These are phyloP conservation scores for Enteromius fasciolatus DNA, from an alignment of 2,797 vertebrate species.

Conservation along the genomic window DNA sequence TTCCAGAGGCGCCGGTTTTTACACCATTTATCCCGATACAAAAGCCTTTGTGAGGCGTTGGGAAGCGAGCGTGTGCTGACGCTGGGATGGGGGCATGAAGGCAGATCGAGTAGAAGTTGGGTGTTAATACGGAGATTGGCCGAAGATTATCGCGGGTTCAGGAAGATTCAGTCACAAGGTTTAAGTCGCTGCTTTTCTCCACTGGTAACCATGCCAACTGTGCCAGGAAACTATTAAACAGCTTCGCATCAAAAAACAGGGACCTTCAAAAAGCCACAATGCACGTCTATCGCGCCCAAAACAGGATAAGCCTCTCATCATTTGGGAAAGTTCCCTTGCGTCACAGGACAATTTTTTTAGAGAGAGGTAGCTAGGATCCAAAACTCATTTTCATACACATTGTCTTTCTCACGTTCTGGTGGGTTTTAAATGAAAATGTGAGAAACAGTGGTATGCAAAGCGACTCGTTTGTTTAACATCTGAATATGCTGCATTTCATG, in stretches of 20 bases:
- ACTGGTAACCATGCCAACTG: slow-evolving; percentile 78
- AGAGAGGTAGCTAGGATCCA: slow-evolving; percentile 64
- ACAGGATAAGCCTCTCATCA: slow-evolving; percentile 79
- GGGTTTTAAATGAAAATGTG: slow-evolving; percentile 50
- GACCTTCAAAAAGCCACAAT: slow-evolving; percentile 65
- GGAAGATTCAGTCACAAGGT: slow-evolving; percentile 70
- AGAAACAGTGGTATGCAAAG: slow-evolving; percentile 49
- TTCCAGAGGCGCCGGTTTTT: slow-evolving; percentile 67
- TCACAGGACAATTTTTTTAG: slow-evolving; percentile 66
- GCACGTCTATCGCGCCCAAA: slow-evolving; percentile 68
- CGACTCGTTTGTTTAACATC: slow-evolving; percentile 49
- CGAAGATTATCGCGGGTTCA: slow-evolving; percentile 75
- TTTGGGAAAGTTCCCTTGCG: slow-evolving; percentile 68
- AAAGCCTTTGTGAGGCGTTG: slow-evolving; percentile 62
- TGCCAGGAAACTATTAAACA: slow-evolving; percentile 72
- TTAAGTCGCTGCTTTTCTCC: slow-evolving; percentile 68
- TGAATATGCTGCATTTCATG: slow-evolving; percentile 24
- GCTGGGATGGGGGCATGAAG: slow-evolving; percentile 53
- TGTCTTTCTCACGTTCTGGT: slow-evolving; percentile 64
- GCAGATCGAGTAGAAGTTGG: slow-evolving; percentile 62
- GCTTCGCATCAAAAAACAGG: slow-evolving; percentile 70
- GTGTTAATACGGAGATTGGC: slow-evolving; percentile 76
- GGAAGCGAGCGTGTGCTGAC: slow-evolving; percentile 36
- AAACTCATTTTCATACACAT: slow-evolving; percentile 76
- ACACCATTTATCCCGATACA: slow-evolving; percentile 70